Evolutionary conservation across 2,113 vertebrate genomes (phyloP).

Genomic region (Telmatochromis bifrenatus): DNA sequence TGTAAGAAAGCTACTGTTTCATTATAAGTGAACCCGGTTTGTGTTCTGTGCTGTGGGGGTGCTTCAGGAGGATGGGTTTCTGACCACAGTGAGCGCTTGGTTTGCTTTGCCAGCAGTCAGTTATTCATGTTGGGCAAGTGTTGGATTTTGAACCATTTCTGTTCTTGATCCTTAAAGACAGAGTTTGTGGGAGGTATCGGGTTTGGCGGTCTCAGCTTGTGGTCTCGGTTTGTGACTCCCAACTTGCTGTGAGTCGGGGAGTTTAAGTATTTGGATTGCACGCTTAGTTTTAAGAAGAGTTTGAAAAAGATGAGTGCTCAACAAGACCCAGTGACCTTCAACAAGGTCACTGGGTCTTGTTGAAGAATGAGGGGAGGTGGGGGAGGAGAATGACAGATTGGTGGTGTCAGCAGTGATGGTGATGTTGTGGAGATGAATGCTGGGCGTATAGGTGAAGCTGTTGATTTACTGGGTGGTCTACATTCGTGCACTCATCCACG

Average conservation of each 20-base stretch:
- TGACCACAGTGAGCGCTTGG: background rate
- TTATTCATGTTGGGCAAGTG: background rate
- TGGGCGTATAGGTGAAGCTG: background rate
- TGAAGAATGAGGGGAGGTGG: background rate
- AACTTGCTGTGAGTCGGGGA: background rate
- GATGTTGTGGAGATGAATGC: background rate
- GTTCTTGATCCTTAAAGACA: background rate
- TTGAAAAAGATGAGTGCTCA: background rate
- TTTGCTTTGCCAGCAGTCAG: background rate
- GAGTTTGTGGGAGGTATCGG: background rate
- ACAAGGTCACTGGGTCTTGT: background rate
- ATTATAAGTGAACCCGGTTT: background rate
- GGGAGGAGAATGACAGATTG: background rate
- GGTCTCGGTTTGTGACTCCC: background rate
- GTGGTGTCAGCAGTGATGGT: background rate
- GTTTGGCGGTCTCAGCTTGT: background rate
- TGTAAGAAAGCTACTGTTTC: conserved; percentile 11
- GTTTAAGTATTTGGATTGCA: background rate
- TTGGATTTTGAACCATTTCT: background rate
- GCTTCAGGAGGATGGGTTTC: background rate
- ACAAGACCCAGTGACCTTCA: no score
- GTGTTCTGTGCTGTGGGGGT: background rate
- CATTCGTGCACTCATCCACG: background rate
- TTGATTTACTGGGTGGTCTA: background rate
- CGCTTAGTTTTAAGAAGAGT: background rate